Evolutionary conservation across 2,113 vertebrate genomes (phyloP).

Genomic region (Psettodes erumei): DNA sequence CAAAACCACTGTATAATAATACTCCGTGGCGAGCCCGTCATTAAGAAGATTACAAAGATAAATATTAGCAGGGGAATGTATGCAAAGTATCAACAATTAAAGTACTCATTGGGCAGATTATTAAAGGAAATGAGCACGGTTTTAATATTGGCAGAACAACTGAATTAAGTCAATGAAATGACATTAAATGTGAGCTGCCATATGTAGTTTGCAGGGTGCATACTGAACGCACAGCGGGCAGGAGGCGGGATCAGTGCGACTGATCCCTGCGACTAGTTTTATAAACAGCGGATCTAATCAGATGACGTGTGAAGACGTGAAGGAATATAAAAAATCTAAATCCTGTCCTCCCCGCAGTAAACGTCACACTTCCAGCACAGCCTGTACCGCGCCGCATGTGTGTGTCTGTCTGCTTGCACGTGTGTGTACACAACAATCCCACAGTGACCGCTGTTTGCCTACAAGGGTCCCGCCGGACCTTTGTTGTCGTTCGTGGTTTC

Average conservation of each 20-base stretch:
- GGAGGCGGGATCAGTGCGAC: no score
- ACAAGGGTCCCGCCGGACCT: constrained; percentile 19
- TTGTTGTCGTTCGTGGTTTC: constrained; percentile 60
- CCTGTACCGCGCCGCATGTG: neutral
- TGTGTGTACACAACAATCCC: constrained; percentile 43
- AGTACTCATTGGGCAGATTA: no score
- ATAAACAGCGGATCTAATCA: no score
- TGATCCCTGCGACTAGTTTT: no score
- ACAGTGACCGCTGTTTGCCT: constrained; percentile 63
- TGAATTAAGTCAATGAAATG: neutral
- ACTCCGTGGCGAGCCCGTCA: neutral
- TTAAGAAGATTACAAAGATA: neutral
- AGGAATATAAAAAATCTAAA: no score
- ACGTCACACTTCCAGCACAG: constrained; percentile 15
- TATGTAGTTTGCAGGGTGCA: no score
- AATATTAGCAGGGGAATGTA: neutral
- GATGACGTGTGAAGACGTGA: neutral
- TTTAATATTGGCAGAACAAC: neutral
- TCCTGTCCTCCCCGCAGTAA: no score
- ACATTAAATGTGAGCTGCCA: no score
- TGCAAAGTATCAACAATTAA: neutral
- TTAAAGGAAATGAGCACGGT: neutral
- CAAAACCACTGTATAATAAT: neutral
- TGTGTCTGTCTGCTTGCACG: no score
- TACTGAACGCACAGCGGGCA: no score